phyloP scores from a whole-genome alignment of 2,888 invertebrate species.

The Drosophila kambysellisi region DNA sequence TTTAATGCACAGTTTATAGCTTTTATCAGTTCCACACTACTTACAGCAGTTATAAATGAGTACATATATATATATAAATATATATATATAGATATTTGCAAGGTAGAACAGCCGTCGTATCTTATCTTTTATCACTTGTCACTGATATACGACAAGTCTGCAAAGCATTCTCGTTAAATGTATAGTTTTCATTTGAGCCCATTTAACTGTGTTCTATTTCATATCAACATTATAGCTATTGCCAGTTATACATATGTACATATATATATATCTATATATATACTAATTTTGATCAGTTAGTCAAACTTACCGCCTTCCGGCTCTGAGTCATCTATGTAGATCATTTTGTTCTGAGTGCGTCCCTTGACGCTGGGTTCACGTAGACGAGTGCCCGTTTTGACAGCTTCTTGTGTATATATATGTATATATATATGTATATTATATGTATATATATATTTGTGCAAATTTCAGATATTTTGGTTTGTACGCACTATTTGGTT shows the following conservation, averaged over 20 bases:
- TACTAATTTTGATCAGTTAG: neutral
- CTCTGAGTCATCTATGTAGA: conserved; percentile 95
- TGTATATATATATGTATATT: conserved; percentile 2
- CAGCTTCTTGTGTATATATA: conserved; percentile 6
- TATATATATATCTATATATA: neutral
- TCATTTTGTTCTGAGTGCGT: conserved; percentile 87
- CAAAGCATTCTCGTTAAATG: conserved; percentile 15
- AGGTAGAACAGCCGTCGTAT: conserved; percentile 5
- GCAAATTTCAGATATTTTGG: conserved; percentile 17
- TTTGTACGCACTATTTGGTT: conserved; percentile 29
- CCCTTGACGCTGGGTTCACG: conserved; percentile 67
- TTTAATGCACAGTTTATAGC: conserved; percentile 41
- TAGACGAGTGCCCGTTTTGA: conserved; percentile 78
- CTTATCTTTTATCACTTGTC: conserved; percentile 42
- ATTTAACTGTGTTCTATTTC: conserved; percentile 3
- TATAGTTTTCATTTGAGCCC: neutral
- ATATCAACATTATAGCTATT: conserved; percentile 1
- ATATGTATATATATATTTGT: conserved; percentile 5
- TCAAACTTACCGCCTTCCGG: conserved; percentile 93
- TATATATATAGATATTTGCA: conserved; percentile 13
- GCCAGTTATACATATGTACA: neutral
- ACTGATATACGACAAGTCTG: conserved; percentile 40
- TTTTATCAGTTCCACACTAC: conserved; percentile 29
- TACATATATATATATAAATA: conserved; percentile 9
- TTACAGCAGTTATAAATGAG: conserved; percentile 12